Evolutionary conservation across 2,888 invertebrate species (phyloP).

Genomic region (Himalopsyche tibetana): DNA sequence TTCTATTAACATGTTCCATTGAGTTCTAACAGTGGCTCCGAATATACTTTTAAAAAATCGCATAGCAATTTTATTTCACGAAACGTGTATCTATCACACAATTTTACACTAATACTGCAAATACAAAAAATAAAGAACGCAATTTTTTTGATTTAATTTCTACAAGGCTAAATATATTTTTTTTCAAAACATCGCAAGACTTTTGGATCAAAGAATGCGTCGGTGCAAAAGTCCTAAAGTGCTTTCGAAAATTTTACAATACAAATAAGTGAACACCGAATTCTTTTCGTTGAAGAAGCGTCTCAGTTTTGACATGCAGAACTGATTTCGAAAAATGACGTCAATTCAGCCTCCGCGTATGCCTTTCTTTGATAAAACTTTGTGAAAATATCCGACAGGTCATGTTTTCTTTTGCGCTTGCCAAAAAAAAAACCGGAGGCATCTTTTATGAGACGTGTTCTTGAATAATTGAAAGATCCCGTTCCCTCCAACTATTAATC

Average conservation of each 20-base stretch:
- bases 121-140: too few species aligned
- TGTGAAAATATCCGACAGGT: background rate
- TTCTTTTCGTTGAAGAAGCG: constrained; percentile 14
- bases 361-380: background rate
- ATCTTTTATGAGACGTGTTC: constrained; percentile 1
- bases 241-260: constrained; percentile 26
- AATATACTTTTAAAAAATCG: too few species aligned
- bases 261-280: background rate
- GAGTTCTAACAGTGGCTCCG: too few species aligned
- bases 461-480: constrained; percentile 18
- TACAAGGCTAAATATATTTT: background rate
- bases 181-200: background rate
- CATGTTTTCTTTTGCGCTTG: constrained; percentile 2
- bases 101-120: too few species aligned
- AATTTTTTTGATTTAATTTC: too few species aligned
- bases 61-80: too few species aligned
- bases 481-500: background rate
- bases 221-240: background rate
- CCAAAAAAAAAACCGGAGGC: background rate
- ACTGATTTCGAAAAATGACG: constrained; percentile 26
- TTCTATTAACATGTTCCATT: too few species aligned
- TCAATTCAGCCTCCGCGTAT: background rate
- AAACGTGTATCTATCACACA: too few species aligned
- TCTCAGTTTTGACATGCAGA: constrained; percentile 15
- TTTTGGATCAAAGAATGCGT: background rate